A percentile compares a stretch with the other conserved stretches of the same genome.
Conservation (phyloP, 2,888 invertebrate species). For the Xestia c-nigrum region DNA sequence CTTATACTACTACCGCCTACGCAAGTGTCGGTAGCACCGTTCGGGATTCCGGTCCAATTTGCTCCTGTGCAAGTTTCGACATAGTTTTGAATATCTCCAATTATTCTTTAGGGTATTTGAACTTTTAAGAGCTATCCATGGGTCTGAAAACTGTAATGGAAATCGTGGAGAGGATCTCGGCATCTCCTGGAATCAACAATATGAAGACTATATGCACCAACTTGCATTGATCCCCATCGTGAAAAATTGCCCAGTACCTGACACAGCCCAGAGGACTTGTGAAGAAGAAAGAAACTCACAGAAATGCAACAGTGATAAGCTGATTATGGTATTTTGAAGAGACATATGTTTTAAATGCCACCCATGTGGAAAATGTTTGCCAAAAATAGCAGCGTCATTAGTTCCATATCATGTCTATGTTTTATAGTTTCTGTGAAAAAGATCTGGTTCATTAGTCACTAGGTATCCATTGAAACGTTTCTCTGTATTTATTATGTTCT, state of each 20-base stretch:
- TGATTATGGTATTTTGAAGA: background rate
- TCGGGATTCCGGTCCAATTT: background rate
- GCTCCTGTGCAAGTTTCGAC: background rate
- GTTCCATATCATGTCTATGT: conserved; percentile 30
- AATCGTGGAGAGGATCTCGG: background rate
- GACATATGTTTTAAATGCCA: background rate
- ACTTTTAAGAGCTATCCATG: conserved; percentile 6
- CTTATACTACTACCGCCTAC: conserved; percentile 19
- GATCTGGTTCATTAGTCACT: conserved; percentile 58
- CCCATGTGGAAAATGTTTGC: conserved; percentile 18
- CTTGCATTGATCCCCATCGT: background rate
- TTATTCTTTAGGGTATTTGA: background rate
- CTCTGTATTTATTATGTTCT: conserved; percentile 27
- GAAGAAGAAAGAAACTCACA: background rate
- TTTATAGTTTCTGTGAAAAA: conserved; percentile 45
- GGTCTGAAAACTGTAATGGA: background rate
- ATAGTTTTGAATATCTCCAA: background rate
- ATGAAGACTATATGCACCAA: background rate
- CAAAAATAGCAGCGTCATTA: conserved; percentile 19
- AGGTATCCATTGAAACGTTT: conserved; percentile 36
- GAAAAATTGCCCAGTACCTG: background rate
- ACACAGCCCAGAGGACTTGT: background rate
- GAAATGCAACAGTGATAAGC: background rate
- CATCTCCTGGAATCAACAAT: background rate
- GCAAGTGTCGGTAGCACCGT: conserved; percentile 22